Evolutionary conservation across 2,113 vertebrate species (phyloP).

Genomic region (Prunella fulvescens): DNA sequence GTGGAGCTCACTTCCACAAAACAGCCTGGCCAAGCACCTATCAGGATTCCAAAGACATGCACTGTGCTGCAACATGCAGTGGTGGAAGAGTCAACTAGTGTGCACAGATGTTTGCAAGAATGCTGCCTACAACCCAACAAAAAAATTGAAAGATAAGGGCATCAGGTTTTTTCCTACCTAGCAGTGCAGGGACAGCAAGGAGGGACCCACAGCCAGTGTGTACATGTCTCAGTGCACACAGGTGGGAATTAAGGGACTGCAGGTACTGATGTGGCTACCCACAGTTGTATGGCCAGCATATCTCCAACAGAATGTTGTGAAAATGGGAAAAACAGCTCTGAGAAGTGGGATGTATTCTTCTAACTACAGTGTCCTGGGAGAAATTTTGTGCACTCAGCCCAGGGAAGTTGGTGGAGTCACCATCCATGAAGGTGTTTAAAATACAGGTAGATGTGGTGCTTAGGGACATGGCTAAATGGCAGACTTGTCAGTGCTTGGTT

Average conservation of each 20-base stretch:
- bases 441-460: too few relatives aligned
- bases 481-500: not conserved
- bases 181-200: fast-evolving
- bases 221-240: fast-evolving
- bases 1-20: not conserved
- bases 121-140: not conserved
- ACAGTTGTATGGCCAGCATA: fast-evolving
- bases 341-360: not conserved
- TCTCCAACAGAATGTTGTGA: not conserved
- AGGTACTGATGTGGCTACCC: not conserved
- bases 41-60: not conserved
- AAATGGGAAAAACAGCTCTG: not conserved
- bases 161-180: not conserved
- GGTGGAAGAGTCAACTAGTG: not conserved
- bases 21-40: fast-evolving
- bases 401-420: not conserved
- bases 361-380: fast-evolving
- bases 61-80: fast-evolving
- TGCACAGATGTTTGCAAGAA: not conserved
- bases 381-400: not conserved
- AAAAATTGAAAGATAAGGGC: not conserved
- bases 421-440: not conserved
- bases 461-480: not conserved
- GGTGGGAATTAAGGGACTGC: not conserved
- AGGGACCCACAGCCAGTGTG: fast-evolving